Base-by-base conservation (phyloP, 2,888 invertebrate genomes). In the Trilocha varians region DNA sequence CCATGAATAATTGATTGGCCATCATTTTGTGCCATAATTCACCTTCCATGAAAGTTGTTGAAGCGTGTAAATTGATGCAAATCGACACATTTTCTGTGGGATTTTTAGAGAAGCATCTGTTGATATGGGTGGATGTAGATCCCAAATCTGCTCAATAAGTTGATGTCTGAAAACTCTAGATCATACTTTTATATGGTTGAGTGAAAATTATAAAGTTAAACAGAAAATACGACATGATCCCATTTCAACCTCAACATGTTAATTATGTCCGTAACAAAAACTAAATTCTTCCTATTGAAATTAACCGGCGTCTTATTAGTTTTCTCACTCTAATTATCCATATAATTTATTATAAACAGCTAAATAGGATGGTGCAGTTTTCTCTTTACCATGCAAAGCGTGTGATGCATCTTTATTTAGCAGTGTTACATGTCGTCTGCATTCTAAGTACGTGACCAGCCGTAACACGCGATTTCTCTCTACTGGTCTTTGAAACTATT, bases 401-500 rank as follows among this genome's bases (percentile, higher is more conserved):
- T 33, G 13, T 4, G n/a, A 32, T 32, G 38, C 35, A 13, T 42
- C 35, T 42, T 42, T 14, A 35, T 42, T 42, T 38, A 35, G 42
- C 34, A 16, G 35, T 16, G 17, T 42, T 33, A 34, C 50, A 54
- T 57, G 59, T 60, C 59, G 55, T 63, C 54, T 59, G 62, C 74
- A 77, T 78, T 70, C 71, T 67, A 45, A 16, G 46, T 52, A 61
- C 48, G 57, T 68, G 71, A 61, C 74, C 73, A 65, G 66, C 67
- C 75, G 55, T 65, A 59, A 62, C 69, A 48, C 40, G 46, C 46
- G 70, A 68, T 78, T 74, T 78, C 77, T 67, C 70, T 59, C 48
- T 47, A 55, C 55, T 52, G 62, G 62, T 50, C 48, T 50, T 47
- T 48, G 43, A 40, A 47, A 44, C 42, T 51, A 57, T 53, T 55